phyloP scores from a whole-genome alignment of 2,888 invertebrate genomes.

The Clanis bilineata region DNA sequence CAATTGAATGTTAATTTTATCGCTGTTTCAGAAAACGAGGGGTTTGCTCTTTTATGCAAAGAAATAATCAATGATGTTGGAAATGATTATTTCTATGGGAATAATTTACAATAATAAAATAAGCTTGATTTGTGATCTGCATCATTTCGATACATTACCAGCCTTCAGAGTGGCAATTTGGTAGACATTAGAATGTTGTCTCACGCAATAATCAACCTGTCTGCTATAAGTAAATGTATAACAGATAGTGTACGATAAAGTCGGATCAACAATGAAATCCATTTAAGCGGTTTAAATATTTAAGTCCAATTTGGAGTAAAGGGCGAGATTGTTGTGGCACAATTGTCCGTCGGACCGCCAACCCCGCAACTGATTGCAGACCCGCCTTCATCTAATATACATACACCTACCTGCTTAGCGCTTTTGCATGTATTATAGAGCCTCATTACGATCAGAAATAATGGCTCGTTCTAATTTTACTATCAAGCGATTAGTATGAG shows the following conservation, averaged over 20 bases:
- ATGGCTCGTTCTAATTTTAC: not conserved
- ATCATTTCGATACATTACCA: slow-evolving; percentile 22
- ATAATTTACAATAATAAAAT: no score
- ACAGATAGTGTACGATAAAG: slow-evolving; percentile 44
- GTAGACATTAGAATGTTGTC: slow-evolving; percentile 46
- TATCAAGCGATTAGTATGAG: no score
- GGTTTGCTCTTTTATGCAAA: no score
- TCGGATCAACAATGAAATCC: slow-evolving; percentile 75
- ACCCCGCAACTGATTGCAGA: slow-evolving; percentile 74
- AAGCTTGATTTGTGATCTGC: no score
- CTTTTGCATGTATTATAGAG: slow-evolving; percentile 38
- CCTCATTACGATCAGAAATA: not conserved
- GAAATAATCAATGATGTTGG: no score
- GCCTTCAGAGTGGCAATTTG: slow-evolving; percentile 28
- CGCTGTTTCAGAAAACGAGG: no score
- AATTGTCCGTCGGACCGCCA: slow-evolving; percentile 71
- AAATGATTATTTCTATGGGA: no score
- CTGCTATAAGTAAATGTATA: slow-evolving; percentile 47
- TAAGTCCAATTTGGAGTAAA: slow-evolving; percentile 77
- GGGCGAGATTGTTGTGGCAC: slow-evolving; percentile 79
- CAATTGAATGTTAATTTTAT: no score
- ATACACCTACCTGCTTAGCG: slow-evolving; percentile 54
- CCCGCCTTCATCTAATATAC: slow-evolving; percentile 77
- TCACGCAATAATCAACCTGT: slow-evolving; percentile 25
- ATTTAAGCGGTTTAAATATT: slow-evolving; percentile 80